A percentile compares a stretch with the other conserved stretches of the same genome.
Evolutionary conservation across 2,113 vertebrate genomes (phyloP).

Genomic region (Tenebrosternarchus preto): DNA sequence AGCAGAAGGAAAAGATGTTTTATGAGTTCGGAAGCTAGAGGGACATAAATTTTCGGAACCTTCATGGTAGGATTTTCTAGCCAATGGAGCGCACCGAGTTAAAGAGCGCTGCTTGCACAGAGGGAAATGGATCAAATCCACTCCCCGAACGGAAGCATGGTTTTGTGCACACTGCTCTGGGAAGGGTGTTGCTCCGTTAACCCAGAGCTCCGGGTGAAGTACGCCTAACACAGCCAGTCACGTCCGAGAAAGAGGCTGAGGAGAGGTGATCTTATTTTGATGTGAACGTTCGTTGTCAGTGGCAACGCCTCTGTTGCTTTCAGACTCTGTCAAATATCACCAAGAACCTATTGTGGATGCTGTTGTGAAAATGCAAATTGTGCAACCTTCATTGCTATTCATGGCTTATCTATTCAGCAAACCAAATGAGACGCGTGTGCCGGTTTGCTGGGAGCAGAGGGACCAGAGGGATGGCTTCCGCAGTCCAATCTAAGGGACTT

Average conservation of each 20-base stretch:
- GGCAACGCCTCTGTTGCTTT: constrained; percentile 11
- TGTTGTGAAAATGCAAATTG: constrained; percentile 32
- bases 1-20: background rate
- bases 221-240: background rate
- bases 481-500: background rate
- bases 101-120: background rate
- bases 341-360: background rate
- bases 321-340: constrained; percentile 25
- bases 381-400: constrained; percentile 10
- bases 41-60: background rate
- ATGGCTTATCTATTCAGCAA: constrained; percentile 12
- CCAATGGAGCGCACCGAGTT: background rate
- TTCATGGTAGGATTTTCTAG: background rate
- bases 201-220: background rate
- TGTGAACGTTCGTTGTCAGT: background rate
- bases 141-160: background rate
- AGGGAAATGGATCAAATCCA: background rate
- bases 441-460: background rate
- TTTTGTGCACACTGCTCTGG: background rate
- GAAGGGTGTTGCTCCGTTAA: background rate
- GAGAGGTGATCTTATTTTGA: background rate
- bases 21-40: background rate
- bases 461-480: background rate
- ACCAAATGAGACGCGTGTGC: constrained; percentile 7
- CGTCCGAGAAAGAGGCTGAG: background rate